Percentiles rank a stretch among this genome's conserved stretches.
phyloP scores from a whole-genome alignment of 2,113 vertebrate species.

The Cisticola juncidis region DNA sequence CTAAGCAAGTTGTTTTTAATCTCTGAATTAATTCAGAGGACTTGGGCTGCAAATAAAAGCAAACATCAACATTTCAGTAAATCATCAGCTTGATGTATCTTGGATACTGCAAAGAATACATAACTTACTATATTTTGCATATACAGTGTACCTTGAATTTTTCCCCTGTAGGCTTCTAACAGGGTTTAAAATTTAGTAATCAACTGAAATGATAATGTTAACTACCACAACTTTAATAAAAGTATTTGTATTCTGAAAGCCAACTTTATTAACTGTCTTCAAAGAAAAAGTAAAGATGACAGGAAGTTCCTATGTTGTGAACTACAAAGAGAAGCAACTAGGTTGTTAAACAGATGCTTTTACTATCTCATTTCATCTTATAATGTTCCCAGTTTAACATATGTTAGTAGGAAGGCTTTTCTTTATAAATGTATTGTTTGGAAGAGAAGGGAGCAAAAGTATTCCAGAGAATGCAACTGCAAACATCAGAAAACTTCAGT shows the following conservation, averaged over 20 bases:
- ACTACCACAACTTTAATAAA: conserved; percentile 45
- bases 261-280: conserved; percentile 22
- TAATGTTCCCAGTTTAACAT: background rate
- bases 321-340: background rate
- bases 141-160: conserved; percentile 29
- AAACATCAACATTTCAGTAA: background rate
- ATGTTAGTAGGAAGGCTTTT: background rate
- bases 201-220: conserved; percentile 56
- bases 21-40: background rate
- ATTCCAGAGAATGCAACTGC: background rate
- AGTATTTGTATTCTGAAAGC: conserved; percentile 59
- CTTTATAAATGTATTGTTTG: background rate
- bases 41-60: background rate
- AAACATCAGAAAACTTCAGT: background rate
- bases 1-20: background rate
- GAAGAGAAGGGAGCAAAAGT: background rate
- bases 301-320: background rate
- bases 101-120: background rate
- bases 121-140: conserved; percentile 28
- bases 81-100: background rate
- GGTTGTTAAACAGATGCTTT: conserved; percentile 17
- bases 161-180: conserved; percentile 22
- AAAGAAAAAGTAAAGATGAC: conserved; percentile 35
- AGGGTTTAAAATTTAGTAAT: conserved; percentile 59
- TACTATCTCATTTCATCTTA: conserved; percentile 6